Base-by-base conservation (phyloP, 2,797 vertebrate genomes). In the Setipinna tenuifilis region DNA sequence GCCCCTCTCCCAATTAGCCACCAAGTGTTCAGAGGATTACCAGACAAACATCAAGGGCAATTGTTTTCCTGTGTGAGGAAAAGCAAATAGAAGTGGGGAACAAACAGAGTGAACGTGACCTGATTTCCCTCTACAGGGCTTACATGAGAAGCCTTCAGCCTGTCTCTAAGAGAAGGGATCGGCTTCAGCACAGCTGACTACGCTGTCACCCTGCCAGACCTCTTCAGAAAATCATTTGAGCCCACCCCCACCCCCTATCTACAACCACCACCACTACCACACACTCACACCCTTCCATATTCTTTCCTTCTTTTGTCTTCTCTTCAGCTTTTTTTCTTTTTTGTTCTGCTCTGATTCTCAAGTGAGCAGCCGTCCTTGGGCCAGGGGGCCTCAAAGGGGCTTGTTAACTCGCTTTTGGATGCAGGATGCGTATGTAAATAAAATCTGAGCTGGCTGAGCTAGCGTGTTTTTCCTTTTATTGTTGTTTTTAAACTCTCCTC, bases 1-100 rank as follows among this genome's bases (percentile, higher is more conserved):
- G 89, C 91, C 85, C 83, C 2, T 87, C 84, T 92, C 90, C 91
- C 92, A 93, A 91, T 94, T 94, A 93, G 86, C 87, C 85, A 61
- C 85, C 82, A 71, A 54, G 50, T 31, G 12, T 16, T 65, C 62
- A 28, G 62, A 65, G 62, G 68, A 31, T 71, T 71, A 19, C 68
- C 31, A 71, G 25, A 71, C 28, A 31, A 19, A 44, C 71, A 41
- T 44, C 71, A 78, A 44, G 35, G 71, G 71, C 31, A 21, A 78
- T 78, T 44, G 71, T 78, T 41, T 78, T 16, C 7, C 35, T 78
- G 19, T 6, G 71, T 41, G 31, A 78, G 17, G 16, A 78, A 41
- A 78, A 78, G 17, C 35, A 41, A 78, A 41, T 17, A 78, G 71
- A 41, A 19, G 5, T 41, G 16, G 35, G 10, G 25, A 11, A 71